A percentile compares a stretch with the other conserved stretches of the same genome.
Evolutionary conservation across 2,113 vertebrate species (phyloP).

Genomic region (Grus americana): DNA sequence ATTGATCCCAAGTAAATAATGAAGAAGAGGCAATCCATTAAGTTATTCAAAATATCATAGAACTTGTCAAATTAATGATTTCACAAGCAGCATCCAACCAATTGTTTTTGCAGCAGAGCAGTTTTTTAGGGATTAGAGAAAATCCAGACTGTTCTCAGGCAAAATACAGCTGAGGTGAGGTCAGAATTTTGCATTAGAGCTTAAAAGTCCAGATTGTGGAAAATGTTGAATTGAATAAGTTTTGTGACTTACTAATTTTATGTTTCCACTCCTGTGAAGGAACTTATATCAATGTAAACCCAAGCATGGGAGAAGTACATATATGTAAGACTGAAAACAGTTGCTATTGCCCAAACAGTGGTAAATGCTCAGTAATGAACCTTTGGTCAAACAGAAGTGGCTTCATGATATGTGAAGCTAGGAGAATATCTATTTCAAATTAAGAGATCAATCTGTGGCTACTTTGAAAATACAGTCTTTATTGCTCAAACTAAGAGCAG

Average conservation of each 20-base stretch:
- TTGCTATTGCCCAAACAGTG: neutral
- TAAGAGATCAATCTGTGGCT: neutral
- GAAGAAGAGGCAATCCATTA: conserved; percentile 9
- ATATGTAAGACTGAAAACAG: neutral
- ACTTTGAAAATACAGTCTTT: neutral
- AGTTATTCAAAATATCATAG: conserved; percentile 3
- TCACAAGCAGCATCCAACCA: neutral
- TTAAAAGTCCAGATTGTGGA: neutral
- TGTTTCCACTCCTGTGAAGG: neutral
- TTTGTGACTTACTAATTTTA: neutral
- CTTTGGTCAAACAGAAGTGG: neutral
- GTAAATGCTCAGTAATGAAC: neutral
- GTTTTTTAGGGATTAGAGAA: neutral
- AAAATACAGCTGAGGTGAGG: neutral
- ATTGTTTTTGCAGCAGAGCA: neutral
- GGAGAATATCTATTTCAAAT: neutral
- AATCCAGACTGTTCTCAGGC: neutral
- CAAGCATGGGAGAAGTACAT: neutral
- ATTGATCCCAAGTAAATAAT: conserved; percentile 5
- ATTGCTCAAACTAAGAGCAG: neutral
- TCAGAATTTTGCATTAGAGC: neutral
- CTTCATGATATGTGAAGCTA: neutral
- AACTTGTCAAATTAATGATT: conserved; percentile 3
- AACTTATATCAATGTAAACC: neutral
- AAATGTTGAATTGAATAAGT: neutral